Conservation (phyloP, 1,140 invertebrate genomes). For the Ceratina calcarata region DNA sequence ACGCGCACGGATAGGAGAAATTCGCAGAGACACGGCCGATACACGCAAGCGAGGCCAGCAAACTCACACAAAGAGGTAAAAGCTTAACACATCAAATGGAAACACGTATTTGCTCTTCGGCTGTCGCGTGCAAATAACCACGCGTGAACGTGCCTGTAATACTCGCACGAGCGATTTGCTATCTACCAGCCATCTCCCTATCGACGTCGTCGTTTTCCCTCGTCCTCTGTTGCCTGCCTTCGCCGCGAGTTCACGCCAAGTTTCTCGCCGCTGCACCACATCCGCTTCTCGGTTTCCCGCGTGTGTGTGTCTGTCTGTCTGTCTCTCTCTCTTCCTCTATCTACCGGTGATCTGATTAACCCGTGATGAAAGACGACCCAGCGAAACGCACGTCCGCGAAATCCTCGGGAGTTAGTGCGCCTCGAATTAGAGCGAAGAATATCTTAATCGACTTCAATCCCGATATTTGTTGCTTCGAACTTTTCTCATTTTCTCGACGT, state of each 20-base stretch:
- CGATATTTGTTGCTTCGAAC: background rate
- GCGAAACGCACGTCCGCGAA: slow-evolving; percentile 20
- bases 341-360: slow-evolving; percentile 36
- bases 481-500: background rate
- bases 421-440: background rate
- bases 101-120: slow-evolving; percentile 71
- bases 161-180: slow-evolving; percentile 45
- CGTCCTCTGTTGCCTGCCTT: background rate
- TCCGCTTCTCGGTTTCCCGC: background rate
- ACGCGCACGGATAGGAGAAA: slow-evolving; percentile 5
- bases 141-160: slow-evolving; percentile 59
- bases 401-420: slow-evolving; percentile 13
- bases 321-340: too few species aligned
- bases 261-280: background rate
- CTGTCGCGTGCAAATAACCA: slow-evolving; percentile 54
- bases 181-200: slow-evolving; percentile 33
- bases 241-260: slow-evolving; percentile 7
- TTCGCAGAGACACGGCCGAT: background rate
- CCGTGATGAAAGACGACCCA: slow-evolving; percentile 35
- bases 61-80: slow-evolving; percentile 47
- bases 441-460: background rate
- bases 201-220: background rate
- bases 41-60: background rate
- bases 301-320: background rate
- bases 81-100: slow-evolving; percentile 61